A percentile compares a stretch with the other conserved stretches of the same genome.
Conservation (phyloP, 2,797 vertebrate species). For the Uromys caudimaculatus region DNA sequence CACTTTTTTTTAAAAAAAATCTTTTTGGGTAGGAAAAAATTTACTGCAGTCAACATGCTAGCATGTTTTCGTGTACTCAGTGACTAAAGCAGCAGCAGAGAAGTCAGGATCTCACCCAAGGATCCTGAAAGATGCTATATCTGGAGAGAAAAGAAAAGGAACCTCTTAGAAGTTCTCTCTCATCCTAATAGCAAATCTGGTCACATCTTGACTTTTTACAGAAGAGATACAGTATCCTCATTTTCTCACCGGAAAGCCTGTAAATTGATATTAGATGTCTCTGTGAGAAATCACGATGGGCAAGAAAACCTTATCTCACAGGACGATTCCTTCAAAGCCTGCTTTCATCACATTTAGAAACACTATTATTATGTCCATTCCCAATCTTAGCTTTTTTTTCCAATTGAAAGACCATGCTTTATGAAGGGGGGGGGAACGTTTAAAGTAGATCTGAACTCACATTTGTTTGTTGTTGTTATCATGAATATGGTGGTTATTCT, state of each 20-base stretch:
- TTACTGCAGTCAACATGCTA: slow-evolving; percentile 56
- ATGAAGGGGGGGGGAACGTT: slow-evolving; percentile 21
- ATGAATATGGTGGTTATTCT: slow-evolving; percentile 66
- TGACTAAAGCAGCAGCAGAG: slow-evolving; percentile 89
- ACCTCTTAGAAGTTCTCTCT: slow-evolving; percentile 88
- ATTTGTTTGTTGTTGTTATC: slow-evolving; percentile 67
- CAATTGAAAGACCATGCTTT: slow-evolving; percentile 34
- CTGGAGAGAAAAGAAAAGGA: slow-evolving; percentile 88
- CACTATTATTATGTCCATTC: slow-evolving; percentile 49
- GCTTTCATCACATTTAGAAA: slow-evolving; percentile 57
- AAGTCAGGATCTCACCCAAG: slow-evolving; percentile 88
- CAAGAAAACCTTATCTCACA: slow-evolving; percentile 26
- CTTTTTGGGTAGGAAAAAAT: slow-evolving; percentile 52
- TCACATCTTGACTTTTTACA: slow-evolving; percentile 87
- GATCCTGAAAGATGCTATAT: slow-evolving; percentile 85
- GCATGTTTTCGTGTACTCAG: slow-evolving; percentile 78
- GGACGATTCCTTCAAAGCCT: slow-evolving; percentile 27
- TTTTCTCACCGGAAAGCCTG: slow-evolving; percentile 76
- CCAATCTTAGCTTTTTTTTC: neutral
- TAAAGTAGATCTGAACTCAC: slow-evolving; percentile 29
- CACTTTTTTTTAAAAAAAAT: neutral
- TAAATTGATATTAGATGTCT: slow-evolving; percentile 77
- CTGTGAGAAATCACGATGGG: slow-evolving; percentile 76
- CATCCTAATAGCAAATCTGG: slow-evolving; percentile 87
- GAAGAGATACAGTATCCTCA: slow-evolving; percentile 73